phyloP scores from a whole-genome alignment of 2,888 invertebrate genomes.

The Phyllotreta striolata region DNA sequence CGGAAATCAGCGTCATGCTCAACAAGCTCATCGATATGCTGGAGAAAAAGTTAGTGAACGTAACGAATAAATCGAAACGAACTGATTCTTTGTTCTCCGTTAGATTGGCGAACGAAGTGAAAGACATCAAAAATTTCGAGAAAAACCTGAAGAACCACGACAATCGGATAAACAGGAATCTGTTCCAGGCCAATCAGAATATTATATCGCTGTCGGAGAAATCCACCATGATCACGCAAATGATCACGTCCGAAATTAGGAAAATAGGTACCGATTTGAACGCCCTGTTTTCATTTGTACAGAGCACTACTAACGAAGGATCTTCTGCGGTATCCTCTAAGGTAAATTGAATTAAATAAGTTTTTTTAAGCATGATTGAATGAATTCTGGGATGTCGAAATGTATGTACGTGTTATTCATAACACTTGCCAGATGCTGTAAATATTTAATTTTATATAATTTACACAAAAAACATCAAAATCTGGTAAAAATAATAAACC shows the following conservation, averaged over 20 bases:
- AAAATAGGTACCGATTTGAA: constrained; percentile 44
- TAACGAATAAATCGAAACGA: not conserved
- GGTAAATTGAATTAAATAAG: not conserved
- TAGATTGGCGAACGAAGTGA: constrained; percentile 66
- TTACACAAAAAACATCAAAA: not conserved
- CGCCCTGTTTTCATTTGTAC: constrained; percentile 44
- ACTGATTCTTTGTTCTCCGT: constrained; percentile 48
- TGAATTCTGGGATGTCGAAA: no score
- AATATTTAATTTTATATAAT: constrained; percentile 2
- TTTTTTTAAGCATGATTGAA: no score
- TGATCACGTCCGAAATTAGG: constrained; percentile 45
- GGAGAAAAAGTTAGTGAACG: constrained; percentile 66
- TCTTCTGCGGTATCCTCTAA: constrained; percentile 9
- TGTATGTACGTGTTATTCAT: not conserved
- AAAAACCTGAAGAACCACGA: constrained; percentile 62
- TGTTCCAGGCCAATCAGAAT: constrained; percentile 52
- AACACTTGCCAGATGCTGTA: constrained; percentile 1
- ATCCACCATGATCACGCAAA: constrained; percentile 48
- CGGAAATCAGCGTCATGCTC: constrained; percentile 68
- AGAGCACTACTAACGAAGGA: constrained; percentile 35
- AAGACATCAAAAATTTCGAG: constrained; percentile 67
- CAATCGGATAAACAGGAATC: constrained; percentile 50
- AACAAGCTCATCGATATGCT: constrained; percentile 71
- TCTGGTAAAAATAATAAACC: constrained; percentile 5
- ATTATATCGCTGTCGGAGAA: constrained; percentile 53